Evolutionary conservation across 2,888 invertebrate species (phyloP).

Genomic region (Athripsodes cinereus): DNA sequence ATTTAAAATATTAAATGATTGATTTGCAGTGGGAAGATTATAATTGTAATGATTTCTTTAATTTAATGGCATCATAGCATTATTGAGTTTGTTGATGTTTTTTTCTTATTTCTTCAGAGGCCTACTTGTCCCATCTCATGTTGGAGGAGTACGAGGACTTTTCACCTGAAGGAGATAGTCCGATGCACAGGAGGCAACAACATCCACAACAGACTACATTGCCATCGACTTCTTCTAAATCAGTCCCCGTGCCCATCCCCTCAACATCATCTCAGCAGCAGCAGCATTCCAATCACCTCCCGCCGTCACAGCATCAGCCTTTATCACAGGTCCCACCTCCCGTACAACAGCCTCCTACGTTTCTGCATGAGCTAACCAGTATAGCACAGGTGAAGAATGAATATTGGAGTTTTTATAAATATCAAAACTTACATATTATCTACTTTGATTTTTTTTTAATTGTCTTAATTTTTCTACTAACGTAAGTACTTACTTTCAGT

Average conservation of each 20-base stretch:
- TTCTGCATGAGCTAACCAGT: neutral
- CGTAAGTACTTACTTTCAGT: too few relatives aligned
- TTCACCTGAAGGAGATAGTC: conserved; percentile 37
- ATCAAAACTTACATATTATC: too few relatives aligned
- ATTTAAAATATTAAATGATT: too few relatives aligned
- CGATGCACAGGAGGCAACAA: conserved; percentile 27
- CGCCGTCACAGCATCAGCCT: neutral
- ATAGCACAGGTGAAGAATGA: conserved; percentile 7
- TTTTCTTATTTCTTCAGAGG: conserved; percentile 41
- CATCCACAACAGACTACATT: neutral
- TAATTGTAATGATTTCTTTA: too few relatives aligned
- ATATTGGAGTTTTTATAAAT: too few relatives aligned
- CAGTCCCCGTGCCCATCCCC: conserved; percentile 5
- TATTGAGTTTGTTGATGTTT: too few relatives aligned
- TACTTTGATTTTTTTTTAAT: too few relatives aligned
- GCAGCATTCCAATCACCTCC: neutral
- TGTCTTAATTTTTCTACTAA: too few relatives aligned
- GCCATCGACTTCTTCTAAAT: conserved; percentile 32
- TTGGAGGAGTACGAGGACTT: conserved; percentile 47
- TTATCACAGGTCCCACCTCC: neutral
- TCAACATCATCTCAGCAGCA: neutral
- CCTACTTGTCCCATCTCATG: conserved; percentile 53
- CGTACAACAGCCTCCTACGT: neutral
- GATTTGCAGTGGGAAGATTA: too few relatives aligned
- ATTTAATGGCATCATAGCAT: too few relatives aligned